phyloP scores from a whole-genome alignment of 2,797 vertebrate species.

The Oceanodroma leucorhoa region DNA sequence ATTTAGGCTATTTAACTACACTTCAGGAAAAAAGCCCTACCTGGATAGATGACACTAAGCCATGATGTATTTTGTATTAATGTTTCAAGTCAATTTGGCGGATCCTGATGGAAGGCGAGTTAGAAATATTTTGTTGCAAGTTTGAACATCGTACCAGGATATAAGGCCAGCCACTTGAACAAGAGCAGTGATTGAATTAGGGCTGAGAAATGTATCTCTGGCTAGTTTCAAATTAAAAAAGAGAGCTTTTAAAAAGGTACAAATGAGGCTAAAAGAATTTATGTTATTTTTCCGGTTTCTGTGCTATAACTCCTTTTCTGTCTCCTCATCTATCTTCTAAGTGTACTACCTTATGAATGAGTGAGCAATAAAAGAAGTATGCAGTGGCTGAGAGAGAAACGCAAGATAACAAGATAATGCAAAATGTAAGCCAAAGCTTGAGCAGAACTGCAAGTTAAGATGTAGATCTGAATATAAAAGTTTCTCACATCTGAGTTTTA shows the following conservation, averaged over 20 bases:
- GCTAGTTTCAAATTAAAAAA: constrained; percentile 3
- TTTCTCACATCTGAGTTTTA: not conserved
- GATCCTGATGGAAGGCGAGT: not conserved
- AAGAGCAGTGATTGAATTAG: not conserved
- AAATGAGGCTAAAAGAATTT: constrained; percentile 55
- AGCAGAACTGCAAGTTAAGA: not conserved
- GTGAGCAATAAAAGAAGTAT: constrained; percentile 63
- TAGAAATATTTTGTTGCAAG: constrained; percentile 24
- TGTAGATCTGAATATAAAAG: not conserved
- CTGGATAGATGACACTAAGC: not conserved
- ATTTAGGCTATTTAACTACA: not conserved
- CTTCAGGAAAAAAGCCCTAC: not conserved
- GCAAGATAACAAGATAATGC: constrained; percentile 49
- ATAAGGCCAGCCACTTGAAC: not conserved
- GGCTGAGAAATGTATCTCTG: constrained; percentile 14
- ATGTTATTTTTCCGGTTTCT: constrained; percentile 59
- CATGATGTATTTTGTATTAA: not conserved
- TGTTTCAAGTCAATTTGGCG: not conserved
- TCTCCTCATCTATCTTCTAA: constrained; percentile 52
- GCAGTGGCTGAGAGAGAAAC: constrained; percentile 43
- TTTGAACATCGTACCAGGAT: not conserved
- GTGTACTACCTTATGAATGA: constrained; percentile 51
- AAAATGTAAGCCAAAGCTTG: not conserved
- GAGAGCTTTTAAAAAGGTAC: constrained; percentile 22
- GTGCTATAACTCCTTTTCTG: constrained; percentile 32